Conservation (phyloP, 2,888 invertebrate genomes). For the Meandrusa payeni region DNA sequence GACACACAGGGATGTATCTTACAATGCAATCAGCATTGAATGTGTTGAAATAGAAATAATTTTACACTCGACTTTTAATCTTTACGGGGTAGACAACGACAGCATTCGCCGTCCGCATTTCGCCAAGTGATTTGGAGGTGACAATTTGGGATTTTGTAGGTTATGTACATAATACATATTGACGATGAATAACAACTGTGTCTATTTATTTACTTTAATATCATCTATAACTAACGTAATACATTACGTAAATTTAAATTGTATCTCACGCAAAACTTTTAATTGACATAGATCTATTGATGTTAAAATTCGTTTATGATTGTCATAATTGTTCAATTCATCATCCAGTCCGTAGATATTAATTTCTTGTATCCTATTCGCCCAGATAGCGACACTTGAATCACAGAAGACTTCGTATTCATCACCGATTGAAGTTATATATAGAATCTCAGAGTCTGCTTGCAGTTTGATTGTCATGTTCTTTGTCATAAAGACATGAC, state of each 20-base stretch:
- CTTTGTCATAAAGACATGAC: conserved; percentile 47
- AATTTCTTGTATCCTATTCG: conserved; percentile 42
- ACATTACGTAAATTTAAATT: conserved; percentile 5
- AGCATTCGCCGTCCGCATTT: too few relatives aligned
- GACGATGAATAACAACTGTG: too few relatives aligned
- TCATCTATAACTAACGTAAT: not conserved
- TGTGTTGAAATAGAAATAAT: too few relatives aligned
- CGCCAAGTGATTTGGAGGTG: too few relatives aligned
- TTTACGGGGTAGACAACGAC: too few relatives aligned
- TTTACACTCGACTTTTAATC: too few relatives aligned
- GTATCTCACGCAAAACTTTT: conserved; percentile 2
- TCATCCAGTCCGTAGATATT: conserved; percentile 59
- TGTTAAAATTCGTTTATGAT: conserved; percentile 39
- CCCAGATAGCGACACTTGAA: conserved; percentile 34
- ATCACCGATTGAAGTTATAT: conserved; percentile 41
- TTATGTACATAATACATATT: too few relatives aligned
- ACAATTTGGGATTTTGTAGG: too few relatives aligned
- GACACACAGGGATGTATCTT: too few relatives aligned
- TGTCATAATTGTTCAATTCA: conserved; percentile 62
- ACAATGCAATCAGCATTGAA: too few relatives aligned
- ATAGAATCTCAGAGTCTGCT: conserved; percentile 43
- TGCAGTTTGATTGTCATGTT: conserved; percentile 45
- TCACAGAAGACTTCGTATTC: conserved; percentile 48
- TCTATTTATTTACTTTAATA: not conserved
- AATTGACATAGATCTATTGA: conserved; percentile 40